Evolutionary conservation across 2,888 invertebrate genomes (phyloP).

Genomic region (Cephus spinipes): DNA sequence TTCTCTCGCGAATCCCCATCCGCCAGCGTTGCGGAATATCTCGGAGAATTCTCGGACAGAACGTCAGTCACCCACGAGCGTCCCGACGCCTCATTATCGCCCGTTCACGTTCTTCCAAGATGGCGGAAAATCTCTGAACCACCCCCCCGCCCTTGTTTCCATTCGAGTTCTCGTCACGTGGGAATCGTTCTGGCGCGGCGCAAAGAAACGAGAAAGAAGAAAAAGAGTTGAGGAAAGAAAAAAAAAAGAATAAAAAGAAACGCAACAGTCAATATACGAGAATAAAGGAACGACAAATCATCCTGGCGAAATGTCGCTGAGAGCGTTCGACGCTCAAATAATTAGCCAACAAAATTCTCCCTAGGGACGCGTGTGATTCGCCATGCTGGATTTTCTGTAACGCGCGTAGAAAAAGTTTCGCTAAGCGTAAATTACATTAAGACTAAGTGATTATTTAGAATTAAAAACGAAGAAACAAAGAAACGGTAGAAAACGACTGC

Average conservation of each 20-base stretch:
- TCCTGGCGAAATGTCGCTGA: neutral
- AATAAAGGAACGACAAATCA: neutral
- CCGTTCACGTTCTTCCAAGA: neutral
- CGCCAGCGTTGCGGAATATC: neutral
- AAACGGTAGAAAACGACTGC: constrained; percentile 58
- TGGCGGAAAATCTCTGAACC: neutral
- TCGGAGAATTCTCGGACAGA: neutral
- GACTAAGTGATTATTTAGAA: constrained; percentile 55
- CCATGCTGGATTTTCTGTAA: neutral
- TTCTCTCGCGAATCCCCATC: neutral
- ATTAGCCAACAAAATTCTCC: neutral
- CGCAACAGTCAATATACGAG: neutral
- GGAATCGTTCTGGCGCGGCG: neutral
- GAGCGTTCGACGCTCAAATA: neutral
- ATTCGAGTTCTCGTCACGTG: neutral
- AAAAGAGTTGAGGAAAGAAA: neutral
- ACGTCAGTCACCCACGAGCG: neutral
- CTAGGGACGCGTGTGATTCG: constrained; percentile 4
- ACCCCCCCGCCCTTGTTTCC: neutral
- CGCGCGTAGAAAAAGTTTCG: constrained; percentile 45
- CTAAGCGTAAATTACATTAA: constrained; percentile 51
- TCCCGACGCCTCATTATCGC: neutral
- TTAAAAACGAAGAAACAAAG: constrained; percentile 34
- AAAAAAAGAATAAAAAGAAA: neutral
- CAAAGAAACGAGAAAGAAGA: neutral